A percentile compares a stretch with the other conserved stretches of the same genome.
phyloP scores from a whole-genome alignment of 2,797 vertebrate genomes.

The Pelodytes ibericus region DNA sequence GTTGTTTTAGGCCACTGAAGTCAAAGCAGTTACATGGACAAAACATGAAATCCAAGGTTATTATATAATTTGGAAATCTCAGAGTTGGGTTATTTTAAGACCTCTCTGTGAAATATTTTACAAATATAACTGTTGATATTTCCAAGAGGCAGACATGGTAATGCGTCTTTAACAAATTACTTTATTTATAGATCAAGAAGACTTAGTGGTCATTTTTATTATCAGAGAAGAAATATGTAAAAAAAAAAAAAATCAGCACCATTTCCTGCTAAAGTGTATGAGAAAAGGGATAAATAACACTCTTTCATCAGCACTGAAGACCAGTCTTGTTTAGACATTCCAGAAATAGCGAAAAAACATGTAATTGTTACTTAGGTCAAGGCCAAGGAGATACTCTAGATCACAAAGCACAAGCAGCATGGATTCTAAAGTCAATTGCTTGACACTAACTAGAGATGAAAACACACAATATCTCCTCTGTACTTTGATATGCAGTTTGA shows the following conservation, averaged over 20 bases:
- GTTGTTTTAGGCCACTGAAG: neutral
- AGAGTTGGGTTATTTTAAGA: neutral
- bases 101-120: neutral
- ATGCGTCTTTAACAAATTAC: neutral
- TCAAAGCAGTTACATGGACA: neutral
- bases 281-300: too few species aligned
- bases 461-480: neutral
- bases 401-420: too few species aligned
- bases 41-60: neutral
- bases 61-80: conserved; percentile 2
- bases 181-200: too few species aligned
- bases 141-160: neutral
- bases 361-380: too few species aligned
- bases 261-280: too few species aligned
- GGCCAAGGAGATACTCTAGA: too few species aligned
- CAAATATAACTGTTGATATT: neutral
- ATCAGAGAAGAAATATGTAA: neutral
- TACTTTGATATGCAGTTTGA: too few species aligned
- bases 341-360: too few species aligned
- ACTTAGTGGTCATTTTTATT: neutral
- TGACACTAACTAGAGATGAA: neutral
- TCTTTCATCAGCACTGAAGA: too few species aligned
- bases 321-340: too few species aligned
- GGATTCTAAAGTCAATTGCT: too few species aligned
- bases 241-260: neutral